Evolutionary conservation across 1,140 invertebrate genomes (phyloP).

Genomic region (Magallana angulata): DNA sequence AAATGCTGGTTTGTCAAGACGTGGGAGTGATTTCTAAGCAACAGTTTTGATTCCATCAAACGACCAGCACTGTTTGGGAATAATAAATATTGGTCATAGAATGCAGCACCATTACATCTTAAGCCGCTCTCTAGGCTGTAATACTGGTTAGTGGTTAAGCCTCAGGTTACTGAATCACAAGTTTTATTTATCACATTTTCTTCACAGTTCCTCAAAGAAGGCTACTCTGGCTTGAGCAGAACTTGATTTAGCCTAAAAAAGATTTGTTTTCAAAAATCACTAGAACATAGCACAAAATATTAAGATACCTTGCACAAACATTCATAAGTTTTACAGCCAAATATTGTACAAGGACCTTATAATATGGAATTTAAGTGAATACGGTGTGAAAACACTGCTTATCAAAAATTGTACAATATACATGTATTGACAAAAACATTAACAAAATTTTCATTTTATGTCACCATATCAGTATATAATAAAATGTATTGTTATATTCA

Average conservation of each 20-base stretch:
- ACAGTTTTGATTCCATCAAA: background rate
- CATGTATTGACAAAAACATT: no score
- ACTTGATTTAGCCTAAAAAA: conserved; percentile 87
- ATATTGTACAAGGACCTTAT: no score
- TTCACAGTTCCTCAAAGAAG: conserved; percentile 94
- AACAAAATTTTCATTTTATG: no score
- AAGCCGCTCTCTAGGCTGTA: conserved; percentile 6
- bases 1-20: background rate
- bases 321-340: no score
- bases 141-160: background rate
- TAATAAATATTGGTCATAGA: conserved; percentile 22
- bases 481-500: no score
- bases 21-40: background rate
- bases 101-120: conserved; percentile 24
- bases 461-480: no score
- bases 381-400: no score
- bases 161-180: background rate
- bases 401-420: no score
- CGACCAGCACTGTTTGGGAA: background rate
- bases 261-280: conserved; percentile 38
- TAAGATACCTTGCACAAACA: no score
- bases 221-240: conserved; percentile 95
- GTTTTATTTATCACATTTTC: conserved; percentile 12
- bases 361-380: no score
- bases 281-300: no score